These are phyloP conservation scores for Salvelinus fontinalis DNA, from an alignment of 2,113 vertebrate species.

Conservation along the genomic window DNA sequence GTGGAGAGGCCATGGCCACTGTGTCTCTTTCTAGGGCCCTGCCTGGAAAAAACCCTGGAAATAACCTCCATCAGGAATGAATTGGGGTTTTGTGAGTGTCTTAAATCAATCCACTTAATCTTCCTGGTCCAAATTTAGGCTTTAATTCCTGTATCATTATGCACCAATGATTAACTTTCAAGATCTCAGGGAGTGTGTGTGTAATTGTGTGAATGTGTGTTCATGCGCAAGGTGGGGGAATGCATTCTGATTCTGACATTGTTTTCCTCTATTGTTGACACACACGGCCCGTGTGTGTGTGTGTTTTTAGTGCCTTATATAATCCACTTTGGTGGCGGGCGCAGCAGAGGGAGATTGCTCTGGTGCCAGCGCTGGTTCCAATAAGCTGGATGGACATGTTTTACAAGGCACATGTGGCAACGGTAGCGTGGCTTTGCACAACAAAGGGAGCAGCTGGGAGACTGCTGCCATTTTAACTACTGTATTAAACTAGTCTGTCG, in stretches of 20 bases:
- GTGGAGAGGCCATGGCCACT: neutral
- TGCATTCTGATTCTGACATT: neutral
- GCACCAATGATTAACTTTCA: neutral
- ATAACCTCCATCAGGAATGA: neutral
- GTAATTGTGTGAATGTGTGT: slow-evolving; percentile 5
- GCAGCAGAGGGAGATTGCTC: neutral
- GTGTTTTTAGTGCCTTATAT: neutral
- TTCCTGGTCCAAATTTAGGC: too few relatives aligned
- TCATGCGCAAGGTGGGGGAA: neutral
- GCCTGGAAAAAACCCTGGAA: neutral
- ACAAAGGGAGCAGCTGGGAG: neutral
- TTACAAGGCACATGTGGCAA: neutral
- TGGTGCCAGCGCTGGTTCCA: neutral
- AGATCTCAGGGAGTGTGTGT: neutral
- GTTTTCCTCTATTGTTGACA: neutral
- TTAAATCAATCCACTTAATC: neutral
- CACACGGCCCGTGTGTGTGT: neutral
- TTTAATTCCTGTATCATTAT: neutral
- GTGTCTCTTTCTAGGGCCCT: neutral
- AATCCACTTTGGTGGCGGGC: slow-evolving; percentile 1
- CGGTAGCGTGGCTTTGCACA: neutral
- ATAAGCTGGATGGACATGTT: slow-evolving; percentile 4
- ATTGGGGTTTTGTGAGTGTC: neutral
- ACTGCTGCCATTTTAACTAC: neutral
- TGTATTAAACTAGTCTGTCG: neutral